A percentile compares a stretch with the other conserved stretches of the same genome.
These are phyloP conservation scores for Rhea americana DNA, from an alignment of 2,113 vertebrate genomes.

Conservation along the genomic window DNA sequence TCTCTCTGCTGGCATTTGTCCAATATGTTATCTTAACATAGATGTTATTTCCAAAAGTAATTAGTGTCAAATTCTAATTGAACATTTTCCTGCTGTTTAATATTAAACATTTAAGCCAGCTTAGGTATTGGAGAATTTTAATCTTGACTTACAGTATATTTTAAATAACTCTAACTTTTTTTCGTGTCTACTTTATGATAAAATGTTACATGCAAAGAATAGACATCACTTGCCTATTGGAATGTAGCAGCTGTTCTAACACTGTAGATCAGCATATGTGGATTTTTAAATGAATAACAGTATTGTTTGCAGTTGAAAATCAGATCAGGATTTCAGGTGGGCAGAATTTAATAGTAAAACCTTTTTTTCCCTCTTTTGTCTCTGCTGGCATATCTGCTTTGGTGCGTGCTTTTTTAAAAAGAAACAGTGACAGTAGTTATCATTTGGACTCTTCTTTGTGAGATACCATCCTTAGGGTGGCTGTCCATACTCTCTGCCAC, in stretches of 20 bases:
- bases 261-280: background rate
- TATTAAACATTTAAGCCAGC: background rate
- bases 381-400: background rate
- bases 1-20: background rate
- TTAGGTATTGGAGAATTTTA: background rate
- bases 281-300: background rate
- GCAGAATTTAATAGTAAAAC: background rate
- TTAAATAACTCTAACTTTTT: background rate
- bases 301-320: background rate
- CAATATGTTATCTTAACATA: background rate
- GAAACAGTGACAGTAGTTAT: accelerated
- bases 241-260: background rate
- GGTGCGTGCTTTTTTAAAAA: background rate
- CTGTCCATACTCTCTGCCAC: background rate
- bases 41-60: background rate
- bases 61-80: background rate
- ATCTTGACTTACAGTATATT: background rate
- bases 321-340: background rate
- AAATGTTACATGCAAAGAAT: background rate
- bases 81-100: background rate
- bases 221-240: background rate
- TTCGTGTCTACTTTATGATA: background rate
- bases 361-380: background rate
- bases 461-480: background rate
- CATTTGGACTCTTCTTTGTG: background rate